A percentile compares a stretch with the other conserved stretches of the same genome.
Conservation (phyloP, 2,888 invertebrate genomes). For the Crocallis elinguaria region DNA sequence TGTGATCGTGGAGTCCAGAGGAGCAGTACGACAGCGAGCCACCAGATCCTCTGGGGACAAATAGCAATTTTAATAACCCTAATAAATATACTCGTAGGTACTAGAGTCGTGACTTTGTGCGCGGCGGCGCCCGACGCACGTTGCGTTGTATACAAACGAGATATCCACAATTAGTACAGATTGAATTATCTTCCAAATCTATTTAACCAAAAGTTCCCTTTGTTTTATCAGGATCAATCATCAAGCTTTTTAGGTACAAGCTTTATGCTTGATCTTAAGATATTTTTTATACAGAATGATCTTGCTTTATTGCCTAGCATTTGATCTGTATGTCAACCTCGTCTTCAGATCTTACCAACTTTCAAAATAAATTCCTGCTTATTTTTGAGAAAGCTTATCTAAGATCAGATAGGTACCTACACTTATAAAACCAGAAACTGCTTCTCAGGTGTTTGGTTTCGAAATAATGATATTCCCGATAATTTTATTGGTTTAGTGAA, state of each 20-base stretch:
- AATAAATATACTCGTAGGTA: slow-evolving; percentile 38
- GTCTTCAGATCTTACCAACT: too few species aligned
- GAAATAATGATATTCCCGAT: slow-evolving; percentile 6
- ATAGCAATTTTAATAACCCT: slow-evolving; percentile 7
- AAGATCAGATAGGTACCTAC: too few species aligned
- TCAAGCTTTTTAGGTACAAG: too few species aligned
- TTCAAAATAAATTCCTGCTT: too few species aligned
- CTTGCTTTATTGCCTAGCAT: too few species aligned
- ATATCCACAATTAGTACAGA: neutral
- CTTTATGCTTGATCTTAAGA: too few species aligned
- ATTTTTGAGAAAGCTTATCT: too few species aligned
- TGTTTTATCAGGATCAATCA: too few species aligned
- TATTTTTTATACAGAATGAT: too few species aligned
- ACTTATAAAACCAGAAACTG: slow-evolving; percentile 6
- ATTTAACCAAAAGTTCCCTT: too few species aligned
- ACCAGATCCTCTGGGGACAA: slow-evolving; percentile 71
- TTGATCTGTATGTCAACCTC: too few species aligned
- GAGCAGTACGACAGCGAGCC: slow-evolving; percentile 61
- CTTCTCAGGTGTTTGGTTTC: neutral
- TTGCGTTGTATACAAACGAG: slow-evolving; percentile 7
- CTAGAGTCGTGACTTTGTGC: slow-evolving; percentile 38
- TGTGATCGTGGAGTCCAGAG: slow-evolving; percentile 60
- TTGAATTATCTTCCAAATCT: too few species aligned
- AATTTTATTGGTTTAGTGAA: neutral
- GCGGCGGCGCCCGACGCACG: neutral